Evolutionary conservation across 2,797 vertebrate genomes (phyloP).

Genomic region (Sparus aurata): DNA sequence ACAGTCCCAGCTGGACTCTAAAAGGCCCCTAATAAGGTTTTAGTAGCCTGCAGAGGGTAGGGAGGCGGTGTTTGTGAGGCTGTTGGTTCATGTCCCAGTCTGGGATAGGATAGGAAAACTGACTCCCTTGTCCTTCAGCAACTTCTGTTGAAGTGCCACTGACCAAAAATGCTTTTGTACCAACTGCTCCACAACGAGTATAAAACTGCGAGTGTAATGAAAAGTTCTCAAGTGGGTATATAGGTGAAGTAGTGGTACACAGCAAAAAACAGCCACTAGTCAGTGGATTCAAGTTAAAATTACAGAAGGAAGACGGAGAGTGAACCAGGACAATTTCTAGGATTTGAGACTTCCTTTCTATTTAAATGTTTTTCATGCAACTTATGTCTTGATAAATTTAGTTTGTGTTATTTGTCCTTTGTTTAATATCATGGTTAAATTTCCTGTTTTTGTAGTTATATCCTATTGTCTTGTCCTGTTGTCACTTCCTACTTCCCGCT

Average conservation of each 20-base stretch:
- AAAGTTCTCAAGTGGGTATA: constrained; percentile 2
- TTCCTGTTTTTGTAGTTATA: no score
- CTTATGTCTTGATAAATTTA: no score
- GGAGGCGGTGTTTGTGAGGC: constrained; percentile 8
- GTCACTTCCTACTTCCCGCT: no score
- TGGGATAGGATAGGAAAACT: constrained; percentile 7
- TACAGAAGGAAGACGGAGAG: not conserved
- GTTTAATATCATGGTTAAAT: no score
- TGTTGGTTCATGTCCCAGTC: constrained; percentile 16
- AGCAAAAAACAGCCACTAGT: not conserved
- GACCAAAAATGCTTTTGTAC: not conserved
- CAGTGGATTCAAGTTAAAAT: not conserved
- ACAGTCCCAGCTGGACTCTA: constrained; percentile 37
- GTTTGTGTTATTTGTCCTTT: no score
- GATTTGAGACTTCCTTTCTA: no score
- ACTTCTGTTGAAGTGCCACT: constrained; percentile 13
- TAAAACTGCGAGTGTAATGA: not conserved
- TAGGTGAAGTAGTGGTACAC: not conserved
- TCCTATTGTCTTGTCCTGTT: no score
- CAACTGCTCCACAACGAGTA: not conserved
- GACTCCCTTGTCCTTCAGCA: constrained; percentile 12
- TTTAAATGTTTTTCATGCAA: no score
- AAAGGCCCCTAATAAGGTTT: constrained; percentile 26
- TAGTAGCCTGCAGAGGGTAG: constrained; percentile 21
- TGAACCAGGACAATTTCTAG: not conserved